Evolutionary conservation across 2,113 vertebrate genomes (phyloP).

Genomic region (Oncorhynchus clarkii): DNA sequence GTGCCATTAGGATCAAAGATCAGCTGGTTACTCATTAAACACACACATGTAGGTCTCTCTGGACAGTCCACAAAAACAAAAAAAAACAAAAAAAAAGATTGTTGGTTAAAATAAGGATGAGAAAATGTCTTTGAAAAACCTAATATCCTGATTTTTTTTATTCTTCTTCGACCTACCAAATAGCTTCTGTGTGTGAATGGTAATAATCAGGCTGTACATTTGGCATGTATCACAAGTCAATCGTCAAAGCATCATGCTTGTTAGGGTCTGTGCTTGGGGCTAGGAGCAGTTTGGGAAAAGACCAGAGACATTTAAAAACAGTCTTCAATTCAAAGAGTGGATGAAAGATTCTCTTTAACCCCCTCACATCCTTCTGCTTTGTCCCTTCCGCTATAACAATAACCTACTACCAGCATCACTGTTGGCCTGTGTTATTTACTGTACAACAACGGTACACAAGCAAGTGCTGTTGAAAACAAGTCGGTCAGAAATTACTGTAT

Average conservation of each 20-base stretch:
- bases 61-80: slow-evolving; percentile 49
- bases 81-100: slow-evolving; percentile 23
- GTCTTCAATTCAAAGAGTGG: slow-evolving; percentile 61
- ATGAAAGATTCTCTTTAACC: slow-evolving; percentile 67
- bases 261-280: slow-evolving; percentile 54
- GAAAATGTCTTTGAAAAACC: slow-evolving; percentile 38
- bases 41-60: slow-evolving; percentile 54
- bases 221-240: slow-evolving; percentile 67
- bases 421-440: too few relatives aligned
- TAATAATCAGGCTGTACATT: slow-evolving; percentile 62
- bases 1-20: slow-evolving; percentile 77
- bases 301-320: slow-evolving; percentile 64
- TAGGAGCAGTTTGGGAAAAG: slow-evolving; percentile 52
- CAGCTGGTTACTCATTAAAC: slow-evolving; percentile 63
- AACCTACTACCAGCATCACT: slow-evolving; percentile 20
- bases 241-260: slow-evolving; percentile 70
- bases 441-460: too few relatives aligned
- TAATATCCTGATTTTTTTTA: background rate
- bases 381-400: slow-evolving; percentile 38
- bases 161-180: background rate
- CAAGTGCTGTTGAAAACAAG: slow-evolving; percentile 45
- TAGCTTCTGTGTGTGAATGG: slow-evolving; percentile 55
- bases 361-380: slow-evolving; percentile 48
- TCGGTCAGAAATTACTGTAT: background rate
- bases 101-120: slow-evolving; percentile 56